These are phyloP conservation scores for Chymomyza procnemis DNA, from an alignment of 2,888 invertebrate genomes.

Conservation along the genomic window DNA sequence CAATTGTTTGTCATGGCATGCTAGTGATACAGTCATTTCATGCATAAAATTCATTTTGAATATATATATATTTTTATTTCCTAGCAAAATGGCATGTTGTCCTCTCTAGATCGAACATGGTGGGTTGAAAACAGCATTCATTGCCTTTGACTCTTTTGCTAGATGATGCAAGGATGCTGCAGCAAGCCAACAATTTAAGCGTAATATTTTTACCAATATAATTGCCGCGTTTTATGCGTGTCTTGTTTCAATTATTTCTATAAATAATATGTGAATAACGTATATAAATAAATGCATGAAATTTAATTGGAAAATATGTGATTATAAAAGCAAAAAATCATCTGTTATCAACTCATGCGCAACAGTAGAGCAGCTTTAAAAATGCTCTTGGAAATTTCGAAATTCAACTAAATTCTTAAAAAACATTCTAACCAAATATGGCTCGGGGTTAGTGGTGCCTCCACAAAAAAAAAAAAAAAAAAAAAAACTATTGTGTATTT, in stretches of 20 bases:
- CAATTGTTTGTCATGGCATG: conserved; percentile 41
- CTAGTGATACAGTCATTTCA: conserved; percentile 2
- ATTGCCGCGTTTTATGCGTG: neutral
- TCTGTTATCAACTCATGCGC: no score
- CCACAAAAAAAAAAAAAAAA: no score
- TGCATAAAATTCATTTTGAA: conserved; percentile 33
- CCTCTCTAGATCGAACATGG: conserved; percentile 22
- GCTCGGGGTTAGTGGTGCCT: no score
- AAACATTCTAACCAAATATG: neutral
- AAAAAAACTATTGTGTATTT: neutral
- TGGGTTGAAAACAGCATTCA: neutral
- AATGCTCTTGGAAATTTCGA: neutral
- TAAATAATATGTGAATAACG: no score
- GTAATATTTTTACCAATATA: conserved; percentile 1
- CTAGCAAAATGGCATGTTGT: conserved; percentile 48
- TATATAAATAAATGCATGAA: no score
- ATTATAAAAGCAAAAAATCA: neutral
- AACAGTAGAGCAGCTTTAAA: no score
- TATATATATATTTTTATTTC: conserved; percentile 49
- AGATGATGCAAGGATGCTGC: neutral
- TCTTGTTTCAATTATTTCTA: no score
- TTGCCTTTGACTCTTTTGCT: neutral
- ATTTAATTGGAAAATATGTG: no score
- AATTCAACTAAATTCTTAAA: neutral
- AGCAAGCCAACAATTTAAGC: neutral